Evolutionary conservation across 1,140 invertebrate species (phyloP).

Genomic region (Coenobita brevimanus): DNA sequence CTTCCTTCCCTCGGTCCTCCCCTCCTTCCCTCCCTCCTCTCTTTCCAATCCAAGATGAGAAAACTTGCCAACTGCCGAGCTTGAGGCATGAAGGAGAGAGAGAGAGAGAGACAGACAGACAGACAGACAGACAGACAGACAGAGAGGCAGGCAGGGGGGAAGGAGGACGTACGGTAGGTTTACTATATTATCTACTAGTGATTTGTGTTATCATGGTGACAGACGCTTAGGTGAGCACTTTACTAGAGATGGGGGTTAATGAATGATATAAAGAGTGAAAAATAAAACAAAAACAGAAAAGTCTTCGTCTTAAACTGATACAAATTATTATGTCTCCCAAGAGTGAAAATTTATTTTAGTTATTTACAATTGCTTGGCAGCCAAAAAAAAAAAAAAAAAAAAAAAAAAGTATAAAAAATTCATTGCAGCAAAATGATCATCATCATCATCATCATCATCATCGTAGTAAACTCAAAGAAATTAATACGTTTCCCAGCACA

Average conservation of each 20-base stretch:
- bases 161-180: not conserved
- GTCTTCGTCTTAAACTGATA: no score
- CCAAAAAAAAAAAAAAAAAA: not conserved
- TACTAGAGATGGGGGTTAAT: no score
- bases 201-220: not conserved
- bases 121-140: conserved; percentile 10
- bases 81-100: not conserved
- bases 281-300: no score
- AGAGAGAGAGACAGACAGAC: not conserved
- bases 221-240: no score
- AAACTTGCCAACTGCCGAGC: not conserved
- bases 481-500: no score
- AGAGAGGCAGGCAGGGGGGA: conserved; percentile 7
- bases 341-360: not conserved
- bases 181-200: not conserved
- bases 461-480: no score
- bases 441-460: not conserved
- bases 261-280: no score
- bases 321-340: no score
- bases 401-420: not conserved
- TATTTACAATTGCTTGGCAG: not conserved
- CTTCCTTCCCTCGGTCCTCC: not conserved
- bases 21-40: not conserved
- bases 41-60: not conserved
- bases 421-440: not conserved